Evolutionary conservation across 2,888 invertebrate species (phyloP).

Genomic region (Athripsodes cinereus): DNA sequence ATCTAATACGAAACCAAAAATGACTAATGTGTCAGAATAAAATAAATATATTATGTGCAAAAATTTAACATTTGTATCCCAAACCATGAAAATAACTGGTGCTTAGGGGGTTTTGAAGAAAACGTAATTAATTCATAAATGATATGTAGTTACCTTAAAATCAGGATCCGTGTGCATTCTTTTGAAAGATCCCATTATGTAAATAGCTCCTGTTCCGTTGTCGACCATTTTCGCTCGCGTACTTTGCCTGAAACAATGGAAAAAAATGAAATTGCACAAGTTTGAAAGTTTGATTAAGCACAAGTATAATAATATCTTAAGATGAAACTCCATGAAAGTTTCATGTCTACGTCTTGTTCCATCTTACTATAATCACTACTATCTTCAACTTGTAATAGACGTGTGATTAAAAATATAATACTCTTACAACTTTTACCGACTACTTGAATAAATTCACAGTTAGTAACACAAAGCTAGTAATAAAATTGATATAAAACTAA

Average conservation of each 20-base stretch:
- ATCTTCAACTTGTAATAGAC: neutral
- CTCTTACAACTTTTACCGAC: neutral
- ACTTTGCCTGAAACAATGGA: constrained; percentile 49
- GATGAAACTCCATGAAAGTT: neutral
- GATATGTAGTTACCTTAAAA: constrained; percentile 59
- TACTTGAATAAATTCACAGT: neutral
- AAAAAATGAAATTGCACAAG: neutral
- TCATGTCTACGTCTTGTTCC: neutral
- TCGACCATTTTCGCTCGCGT: constrained; percentile 76
- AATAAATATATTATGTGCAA: too few relatives aligned
- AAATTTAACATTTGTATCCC: too few relatives aligned
- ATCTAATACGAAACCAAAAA: too few relatives aligned
- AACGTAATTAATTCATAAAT: too few relatives aligned
- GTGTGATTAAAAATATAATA: neutral
- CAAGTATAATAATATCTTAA: neutral
- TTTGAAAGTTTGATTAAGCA: neutral
- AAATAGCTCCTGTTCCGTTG: constrained; percentile 70
- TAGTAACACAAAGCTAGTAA: too few relatives aligned
- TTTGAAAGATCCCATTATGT: constrained; percentile 75
- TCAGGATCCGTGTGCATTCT: constrained; percentile 64
- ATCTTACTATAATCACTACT: neutral
- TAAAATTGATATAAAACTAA: too few relatives aligned
- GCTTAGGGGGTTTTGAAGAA: neutral
- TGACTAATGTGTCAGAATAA: too few relatives aligned
- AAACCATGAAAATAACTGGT: neutral